A percentile compares a stretch with the other conserved stretches of the same genome.
Conservation (phyloP, 2,797 vertebrate genomes). For the Orientallactaga sibirica region DNA sequence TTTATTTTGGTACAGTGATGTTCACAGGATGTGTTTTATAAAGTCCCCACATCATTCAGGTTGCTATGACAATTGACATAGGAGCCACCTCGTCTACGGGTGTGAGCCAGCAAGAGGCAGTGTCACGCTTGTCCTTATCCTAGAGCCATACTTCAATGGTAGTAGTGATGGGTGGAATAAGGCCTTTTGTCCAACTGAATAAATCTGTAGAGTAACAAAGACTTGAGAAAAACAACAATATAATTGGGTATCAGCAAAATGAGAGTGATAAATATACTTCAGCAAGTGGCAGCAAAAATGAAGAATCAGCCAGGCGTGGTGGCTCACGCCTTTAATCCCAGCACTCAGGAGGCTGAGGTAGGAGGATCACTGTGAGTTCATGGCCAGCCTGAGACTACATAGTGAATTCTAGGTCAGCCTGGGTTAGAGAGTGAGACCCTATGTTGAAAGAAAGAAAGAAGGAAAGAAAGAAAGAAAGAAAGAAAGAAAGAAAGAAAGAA, state of each 20-base stretch:
- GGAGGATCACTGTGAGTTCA: too few species aligned
- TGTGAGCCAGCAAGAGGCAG: neutral
- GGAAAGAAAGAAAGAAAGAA: too few species aligned
- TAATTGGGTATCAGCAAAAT: neutral
- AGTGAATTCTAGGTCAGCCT: too few species aligned
- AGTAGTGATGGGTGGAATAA: neutral
- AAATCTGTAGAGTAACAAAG: conserved; percentile 56
- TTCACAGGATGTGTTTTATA: neutral
- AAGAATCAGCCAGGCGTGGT: neutral
- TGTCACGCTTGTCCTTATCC: neutral
- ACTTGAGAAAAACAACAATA: neutral
- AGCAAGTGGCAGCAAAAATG: conserved; percentile 22
- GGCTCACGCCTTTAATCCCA: too few species aligned
- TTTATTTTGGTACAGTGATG: neutral
- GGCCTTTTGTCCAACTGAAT: neutral
- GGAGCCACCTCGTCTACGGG: neutral
- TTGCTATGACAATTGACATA: conserved; percentile 35
- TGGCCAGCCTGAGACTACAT: too few species aligned
- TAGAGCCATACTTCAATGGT: conserved; percentile 15
- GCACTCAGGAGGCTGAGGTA: too few species aligned
- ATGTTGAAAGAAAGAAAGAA: neutral
- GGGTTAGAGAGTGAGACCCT: too few species aligned
- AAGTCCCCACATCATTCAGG: conserved; percentile 31
- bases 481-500: too few species aligned
- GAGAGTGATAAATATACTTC: neutral